Percentiles rank a stretch among this genome's conserved stretches.
phyloP scores from a whole-genome alignment of 2,797 vertebrate species.

The Anguilla marmorata region DNA sequence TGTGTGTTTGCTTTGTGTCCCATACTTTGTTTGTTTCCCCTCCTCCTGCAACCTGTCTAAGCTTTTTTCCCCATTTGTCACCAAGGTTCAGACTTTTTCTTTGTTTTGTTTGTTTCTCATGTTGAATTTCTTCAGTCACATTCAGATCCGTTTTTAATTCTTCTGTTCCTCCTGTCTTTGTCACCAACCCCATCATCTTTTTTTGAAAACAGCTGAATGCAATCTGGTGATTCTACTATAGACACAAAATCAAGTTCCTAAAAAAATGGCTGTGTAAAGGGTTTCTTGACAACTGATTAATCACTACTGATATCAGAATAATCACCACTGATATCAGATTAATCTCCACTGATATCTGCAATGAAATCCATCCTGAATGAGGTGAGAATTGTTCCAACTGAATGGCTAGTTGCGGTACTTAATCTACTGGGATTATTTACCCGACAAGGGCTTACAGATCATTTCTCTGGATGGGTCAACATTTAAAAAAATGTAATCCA shows the following conservation, averaged over 20 bases:
- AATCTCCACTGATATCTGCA: background rate
- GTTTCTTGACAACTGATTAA: background rate
- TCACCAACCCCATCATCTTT: background rate
- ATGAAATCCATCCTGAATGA: background rate
- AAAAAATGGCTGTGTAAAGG: background rate
- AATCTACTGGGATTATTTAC: background rate
- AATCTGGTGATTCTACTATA: background rate
- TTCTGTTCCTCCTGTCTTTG: background rate
- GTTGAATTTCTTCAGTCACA: background rate
- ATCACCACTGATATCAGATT: background rate
- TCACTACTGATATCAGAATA: no score
- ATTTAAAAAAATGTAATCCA: background rate
- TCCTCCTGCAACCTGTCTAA: background rate
- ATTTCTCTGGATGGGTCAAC: background rate
- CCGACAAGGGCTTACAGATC: background rate
- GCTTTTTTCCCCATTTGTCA: background rate
- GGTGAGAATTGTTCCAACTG: background rate
- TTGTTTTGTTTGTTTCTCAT: background rate
- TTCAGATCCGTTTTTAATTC: background rate
- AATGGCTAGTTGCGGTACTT: background rate
- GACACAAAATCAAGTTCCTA: background rate
- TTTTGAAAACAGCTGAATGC: constrained; percentile 24
- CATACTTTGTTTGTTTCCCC: background rate
- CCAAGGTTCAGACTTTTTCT: background rate
- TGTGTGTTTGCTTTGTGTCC: background rate